Evolutionary conservation across 2,888 invertebrate species (phyloP), one percentile per base, ranked within the genome.

Genomic region (Trilocha varians): DNA sequence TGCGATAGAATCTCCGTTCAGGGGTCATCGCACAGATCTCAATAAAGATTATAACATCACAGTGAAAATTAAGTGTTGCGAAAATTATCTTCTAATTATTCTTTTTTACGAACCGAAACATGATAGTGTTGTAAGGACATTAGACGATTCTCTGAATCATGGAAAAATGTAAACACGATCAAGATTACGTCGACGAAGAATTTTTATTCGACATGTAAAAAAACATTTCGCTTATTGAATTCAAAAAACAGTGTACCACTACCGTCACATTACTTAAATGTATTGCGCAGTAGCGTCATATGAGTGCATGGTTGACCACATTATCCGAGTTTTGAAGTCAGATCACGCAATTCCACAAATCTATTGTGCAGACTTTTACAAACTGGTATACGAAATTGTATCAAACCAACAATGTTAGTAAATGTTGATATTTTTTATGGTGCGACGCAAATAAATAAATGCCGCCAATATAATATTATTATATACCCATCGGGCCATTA

Each of bases 201-300:
- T 25, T 25, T 25, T 25, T 25, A 11, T 25, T 6, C 25, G 11
- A 11, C 25, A 25, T 25, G n/a, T n/a, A n/a, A n/a, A 25, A 25
- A 25, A 25, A 25, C 25, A 4, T 9, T 25, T 25, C 25, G 44
- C 48, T 45, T 43, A 57, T 58, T 60, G 62, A 64, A 68, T 70
- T 53, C 62, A 57, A 55, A 65, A 63, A 53, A 56, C 51, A 57
- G 53, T 50, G 56, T 59, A 65, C 62, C 61, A 59, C 67, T 66
- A 63, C 59, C 62, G 67, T 68, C 66, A 61, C 62, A 63, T 70
- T 62, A 69, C 59, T 50, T 59, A 65, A 64, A 67, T 64, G 62
- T 56, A 66, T 63, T 53, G 60, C 57, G 59, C 62, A 57, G 50
- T 56, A 57, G 52, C 55, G 52, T 69, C 58, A 65, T 67, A 65